Evolutionary conservation across 2,113 vertebrate species (phyloP).

Genomic region (Prochilodus magdalenae): DNA sequence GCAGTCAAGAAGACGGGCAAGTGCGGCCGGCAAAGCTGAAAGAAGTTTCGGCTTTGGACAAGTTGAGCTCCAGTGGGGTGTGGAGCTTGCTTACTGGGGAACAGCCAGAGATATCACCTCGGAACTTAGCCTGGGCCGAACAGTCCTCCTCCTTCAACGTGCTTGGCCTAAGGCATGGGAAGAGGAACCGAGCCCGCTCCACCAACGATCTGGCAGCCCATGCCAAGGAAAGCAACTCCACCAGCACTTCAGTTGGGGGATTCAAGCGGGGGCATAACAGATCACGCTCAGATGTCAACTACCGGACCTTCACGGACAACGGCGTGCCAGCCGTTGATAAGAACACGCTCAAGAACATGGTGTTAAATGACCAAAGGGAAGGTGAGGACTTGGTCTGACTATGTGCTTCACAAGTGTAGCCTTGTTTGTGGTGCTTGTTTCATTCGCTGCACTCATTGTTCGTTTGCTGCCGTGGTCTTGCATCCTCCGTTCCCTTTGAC

Average conservation of each 20-base stretch:
- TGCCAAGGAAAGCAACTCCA: slow-evolving; percentile 76
- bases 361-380: slow-evolving; percentile 81
- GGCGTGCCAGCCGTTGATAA: slow-evolving; percentile 76
- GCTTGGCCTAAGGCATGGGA: slow-evolving; percentile 83
- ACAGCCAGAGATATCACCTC: slow-evolving; percentile 78
- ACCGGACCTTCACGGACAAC: slow-evolving; percentile 75
- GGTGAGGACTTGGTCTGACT: slow-evolving; percentile 74
- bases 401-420: neutral
- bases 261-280: slow-evolving; percentile 92
- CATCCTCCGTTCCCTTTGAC: neutral
- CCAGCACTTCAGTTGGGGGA: slow-evolving; percentile 63
- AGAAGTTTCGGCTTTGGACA: slow-evolving; percentile 81
- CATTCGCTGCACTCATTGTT: too few species aligned
- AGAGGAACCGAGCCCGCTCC: slow-evolving; percentile 88
- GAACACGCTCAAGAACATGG: slow-evolving; percentile 79
- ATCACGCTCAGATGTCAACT: slow-evolving; percentile 87
- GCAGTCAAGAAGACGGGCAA: slow-evolving; percentile 77
- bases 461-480: neutral
- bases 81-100: slow-evolving; percentile 88
- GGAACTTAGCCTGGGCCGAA: slow-evolving; percentile 82
- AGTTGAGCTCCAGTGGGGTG: slow-evolving; percentile 77
- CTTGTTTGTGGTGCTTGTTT: neutral
- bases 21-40: slow-evolving; percentile 61
- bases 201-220: slow-evolving; percentile 90
- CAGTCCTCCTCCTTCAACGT: slow-evolving; percentile 82